Base-by-base conservation (phyloP, 2,797 vertebrate genomes). In the Macropodus opercularis region DNA sequence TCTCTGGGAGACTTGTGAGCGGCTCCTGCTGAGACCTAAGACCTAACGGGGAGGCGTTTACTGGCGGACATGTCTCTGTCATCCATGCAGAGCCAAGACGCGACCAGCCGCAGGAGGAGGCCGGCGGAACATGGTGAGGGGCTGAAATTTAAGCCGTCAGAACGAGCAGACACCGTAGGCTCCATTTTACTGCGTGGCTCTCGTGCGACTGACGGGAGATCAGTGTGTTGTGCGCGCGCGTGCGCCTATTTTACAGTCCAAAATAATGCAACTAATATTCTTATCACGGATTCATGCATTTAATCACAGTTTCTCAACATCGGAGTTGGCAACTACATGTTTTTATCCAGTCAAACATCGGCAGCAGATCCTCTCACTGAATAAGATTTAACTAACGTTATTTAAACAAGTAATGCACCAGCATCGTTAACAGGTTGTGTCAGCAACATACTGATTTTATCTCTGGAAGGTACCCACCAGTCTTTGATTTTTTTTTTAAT, bases 81-180 rank as follows among this genome's bases (percentile, higher is more conserved):
- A 0, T 39, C 63, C 47, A 8, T 42, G 1, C 42, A 6, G 17
- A 64, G 36, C 44, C 23, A 63, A 1, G 82, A 86, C 46, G 26
- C 58, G 5, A 66, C 36, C 52, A 80, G 69, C 23, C 70, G 83
- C 13, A 79, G 89, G 51, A 87, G 90, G 71, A 83, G 81, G 66
- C 61, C 60, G 40, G 32, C 54, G 2, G 75, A 81, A 3, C 57
- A 62, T 18, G 89, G 90, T 92, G 70, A 85, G 76, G 38, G 3
- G 15, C 17, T 6, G 5, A 0, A 8, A 43, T 49, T 43, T 36
- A 42, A 22, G 34, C 3, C 2, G 13, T 15, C 4, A 6, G 4
- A 4, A 19, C 10, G n/a, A 11, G 5, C 21, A 52, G 3, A 0
- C 77, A 81, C 79, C n/a, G n/a, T n/a, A n/a, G n/a, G n/a, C n/a